These are phyloP conservation scores for Cryptocephalus primarius DNA, from an alignment of 2,888 invertebrate species.

Conservation along the genomic window DNA sequence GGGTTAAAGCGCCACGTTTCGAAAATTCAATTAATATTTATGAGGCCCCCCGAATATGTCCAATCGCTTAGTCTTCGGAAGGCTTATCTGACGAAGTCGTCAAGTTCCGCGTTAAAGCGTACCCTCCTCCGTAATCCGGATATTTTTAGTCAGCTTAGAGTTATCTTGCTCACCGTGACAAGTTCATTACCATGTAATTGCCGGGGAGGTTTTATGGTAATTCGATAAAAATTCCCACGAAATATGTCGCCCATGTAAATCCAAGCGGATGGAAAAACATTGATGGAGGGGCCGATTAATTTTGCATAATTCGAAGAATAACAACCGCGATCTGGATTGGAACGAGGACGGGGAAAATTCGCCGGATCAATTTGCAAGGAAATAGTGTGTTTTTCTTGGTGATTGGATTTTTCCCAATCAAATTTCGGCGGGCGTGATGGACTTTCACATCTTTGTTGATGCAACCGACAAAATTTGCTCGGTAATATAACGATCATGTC, in stretches of 20 bases:
- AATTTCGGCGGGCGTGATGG: too few species aligned
- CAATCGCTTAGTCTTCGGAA: slow-evolving; percentile 4
- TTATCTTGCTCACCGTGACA: slow-evolving; percentile 6
- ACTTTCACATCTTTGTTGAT: too few species aligned
- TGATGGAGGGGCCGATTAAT: too few species aligned
- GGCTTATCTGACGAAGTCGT: slow-evolving; percentile 6
- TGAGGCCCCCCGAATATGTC: slow-evolving; percentile 4
- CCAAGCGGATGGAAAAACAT: neutral
- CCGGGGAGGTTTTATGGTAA: slow-evolving; percentile 12
- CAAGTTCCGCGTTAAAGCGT: slow-evolving; percentile 2
- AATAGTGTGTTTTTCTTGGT: too few species aligned
- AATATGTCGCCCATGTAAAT: slow-evolving; percentile 9
- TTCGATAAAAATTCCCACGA: slow-evolving; percentile 8
- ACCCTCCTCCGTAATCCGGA: too few species aligned
- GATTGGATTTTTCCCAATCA: too few species aligned
- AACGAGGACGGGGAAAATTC: neutral
- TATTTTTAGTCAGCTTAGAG: neutral
- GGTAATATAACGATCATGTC: too few species aligned
- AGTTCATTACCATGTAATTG: slow-evolving; percentile 16
- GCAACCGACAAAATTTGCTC: too few species aligned
- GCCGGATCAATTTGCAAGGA: too few species aligned
- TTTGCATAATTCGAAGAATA: too few species aligned
- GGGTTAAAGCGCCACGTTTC: too few species aligned
- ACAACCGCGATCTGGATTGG: too few species aligned
- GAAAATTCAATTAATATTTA: slow-evolving; percentile 6